Base-by-base conservation (phyloP, 2,113 vertebrate species). In the Chloroceryle aenea region DNA sequence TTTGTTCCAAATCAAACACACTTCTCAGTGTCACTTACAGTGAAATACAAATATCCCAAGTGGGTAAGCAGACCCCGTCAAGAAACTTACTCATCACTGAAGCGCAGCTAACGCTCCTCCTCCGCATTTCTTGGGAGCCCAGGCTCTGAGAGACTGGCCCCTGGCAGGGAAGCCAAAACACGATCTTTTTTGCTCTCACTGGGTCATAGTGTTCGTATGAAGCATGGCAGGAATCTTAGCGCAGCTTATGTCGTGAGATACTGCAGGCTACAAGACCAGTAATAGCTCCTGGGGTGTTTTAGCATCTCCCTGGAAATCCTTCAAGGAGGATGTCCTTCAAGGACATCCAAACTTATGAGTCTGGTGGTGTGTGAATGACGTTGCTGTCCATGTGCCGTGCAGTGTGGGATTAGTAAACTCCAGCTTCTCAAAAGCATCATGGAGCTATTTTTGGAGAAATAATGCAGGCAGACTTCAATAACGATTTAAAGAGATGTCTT, bases 1-100 rank as follows among this genome's bases (percentile, higher is more conserved):
- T 92, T 73, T 80, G 76, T 94, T 97, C 89, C 85, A 95, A 93
- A 95, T 95, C 92, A 95, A 97, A 92, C 71, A 58, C 2, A 6
- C 62, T 92, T 61, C 85, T 94, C 47, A 9, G 81, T 95, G 89
- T 72, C 92, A 95, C 74, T 79, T 94, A 67, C 42, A 94, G 88
- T n/a, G 55, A 81, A 84, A 82, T 29, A 93, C 53, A 93, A 95
- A 92, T 87, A 81, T 50, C 80, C 67, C 83, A 63, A 84, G 48
- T 66, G 67, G 79, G 26, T 92, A 93, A 91, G 74, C 69, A 81
- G 68, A 59, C 68, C 63, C 1, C 0, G 74, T 66, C 40, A 52
- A 80, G 81, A 81, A 67, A 50, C 50, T 67, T 68, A 61, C 17
- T 90, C 50, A 68, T 79, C 50, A 42, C 76, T 53, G 19, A 92